Percentiles rank a stretch among this genome's conserved stretches.
Conservation (phyloP, 2,888 invertebrate genomes). For the Phengaris arion region DNA sequence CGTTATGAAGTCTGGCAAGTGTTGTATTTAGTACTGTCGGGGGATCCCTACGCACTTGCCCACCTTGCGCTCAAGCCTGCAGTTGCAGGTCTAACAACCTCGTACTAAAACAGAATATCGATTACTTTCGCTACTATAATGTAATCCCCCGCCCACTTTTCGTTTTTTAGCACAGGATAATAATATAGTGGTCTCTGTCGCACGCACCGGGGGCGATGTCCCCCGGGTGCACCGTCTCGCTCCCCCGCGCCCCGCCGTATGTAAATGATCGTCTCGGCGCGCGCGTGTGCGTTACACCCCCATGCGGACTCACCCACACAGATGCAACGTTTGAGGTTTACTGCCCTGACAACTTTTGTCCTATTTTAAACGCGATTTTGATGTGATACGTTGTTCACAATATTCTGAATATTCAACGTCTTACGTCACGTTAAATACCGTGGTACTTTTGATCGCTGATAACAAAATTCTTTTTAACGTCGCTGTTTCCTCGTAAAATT, state of each 20-base stretch:
- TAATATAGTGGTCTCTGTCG: conserved; percentile 74
- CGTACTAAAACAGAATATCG: conserved; percentile 80
- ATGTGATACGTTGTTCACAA: conserved; percentile 59
- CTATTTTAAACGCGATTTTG: conserved; percentile 72
- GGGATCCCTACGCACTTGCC: conserved; percentile 8
- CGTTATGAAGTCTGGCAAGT: conserved; percentile 11
- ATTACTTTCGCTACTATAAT: conserved; percentile 81
- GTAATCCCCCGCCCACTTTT: conserved; percentile 81
- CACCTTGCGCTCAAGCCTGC: conserved; percentile 70
- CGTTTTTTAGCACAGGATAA: conserved; percentile 74
- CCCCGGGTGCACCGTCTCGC: conserved; percentile 54
- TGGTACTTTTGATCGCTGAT: conserved; percentile 3
- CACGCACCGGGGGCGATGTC: conserved; percentile 54
- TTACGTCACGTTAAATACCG: conserved; percentile 3
- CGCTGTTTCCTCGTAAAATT: neutral
- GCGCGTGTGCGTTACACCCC: conserved; percentile 61
- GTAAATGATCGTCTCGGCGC: conserved; percentile 76
- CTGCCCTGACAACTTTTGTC: conserved; percentile 76
- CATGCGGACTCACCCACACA: conserved; percentile 54
- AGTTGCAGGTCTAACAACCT: conserved; percentile 70
- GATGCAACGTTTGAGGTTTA: conserved; percentile 66
- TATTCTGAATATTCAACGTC: conserved; percentile 33
- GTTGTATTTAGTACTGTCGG: neutral
- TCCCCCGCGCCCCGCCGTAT: conserved; percentile 67
- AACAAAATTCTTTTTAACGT: neutral